These are phyloP conservation scores for Danaus melanippus DNA, from an alignment of 1,140 invertebrate species.

Conservation along the genomic window DNA sequence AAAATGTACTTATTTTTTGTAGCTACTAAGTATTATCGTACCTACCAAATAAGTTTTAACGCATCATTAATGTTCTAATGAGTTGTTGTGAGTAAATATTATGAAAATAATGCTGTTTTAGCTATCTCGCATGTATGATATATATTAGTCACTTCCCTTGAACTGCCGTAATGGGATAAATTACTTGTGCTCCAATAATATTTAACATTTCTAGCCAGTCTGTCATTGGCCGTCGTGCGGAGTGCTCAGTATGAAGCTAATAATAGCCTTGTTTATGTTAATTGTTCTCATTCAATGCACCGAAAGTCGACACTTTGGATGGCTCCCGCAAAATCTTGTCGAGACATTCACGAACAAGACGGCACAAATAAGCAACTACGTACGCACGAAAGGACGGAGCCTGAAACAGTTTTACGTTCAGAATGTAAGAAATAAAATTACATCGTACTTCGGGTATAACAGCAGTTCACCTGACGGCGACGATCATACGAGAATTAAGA, in stretches of 20 bases:
- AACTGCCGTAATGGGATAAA: constrained; percentile 26
- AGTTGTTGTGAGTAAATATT: too few species aligned
- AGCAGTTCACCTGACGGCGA: constrained; percentile 4
- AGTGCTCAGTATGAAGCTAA: constrained; percentile 39
- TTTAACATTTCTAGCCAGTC: constrained; percentile 34
- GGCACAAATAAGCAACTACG: constrained; percentile 42
- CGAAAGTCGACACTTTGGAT: constrained; percentile 36
- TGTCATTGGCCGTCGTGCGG: constrained; percentile 19
- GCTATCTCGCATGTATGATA: too few species aligned
- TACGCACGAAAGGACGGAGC: constrained; percentile 46
- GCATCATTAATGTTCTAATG: too few species aligned
- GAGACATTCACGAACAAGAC: constrained; percentile 44
- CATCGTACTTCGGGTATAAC: constrained; percentile 33
- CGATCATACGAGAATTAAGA: constrained; percentile 26
- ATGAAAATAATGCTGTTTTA: too few species aligned
- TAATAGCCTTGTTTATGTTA: constrained; percentile 41
- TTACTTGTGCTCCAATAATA: constrained; percentile 24
- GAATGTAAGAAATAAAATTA: constrained; percentile 44
- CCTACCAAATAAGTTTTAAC: too few species aligned
- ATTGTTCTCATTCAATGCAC: constrained; percentile 31
- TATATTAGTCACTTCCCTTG: neutral
- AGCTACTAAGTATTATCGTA: too few species aligned
- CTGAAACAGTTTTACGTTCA: constrained; percentile 46
- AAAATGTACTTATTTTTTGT: too few species aligned
- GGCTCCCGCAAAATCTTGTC: constrained; percentile 44